A percentile compares a stretch with the other conserved stretches of the same genome.
These are phyloP conservation scores for Ditula angustiorana DNA, from an alignment of 2,888 invertebrate species.

Conservation along the genomic window DNA sequence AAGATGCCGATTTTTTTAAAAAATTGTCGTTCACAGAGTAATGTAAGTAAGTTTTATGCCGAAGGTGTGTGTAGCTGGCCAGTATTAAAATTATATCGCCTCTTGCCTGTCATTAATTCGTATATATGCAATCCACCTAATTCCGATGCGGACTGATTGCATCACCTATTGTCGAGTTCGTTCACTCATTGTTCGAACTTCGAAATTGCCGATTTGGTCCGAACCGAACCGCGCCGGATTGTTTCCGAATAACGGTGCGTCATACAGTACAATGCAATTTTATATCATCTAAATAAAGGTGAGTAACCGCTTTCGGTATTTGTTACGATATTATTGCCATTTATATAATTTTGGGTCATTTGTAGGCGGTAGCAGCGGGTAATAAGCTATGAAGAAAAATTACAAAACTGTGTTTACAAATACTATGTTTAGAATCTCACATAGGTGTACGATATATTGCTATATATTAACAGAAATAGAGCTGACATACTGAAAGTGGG, in stretches of 20 bases:
- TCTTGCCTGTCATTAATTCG: conserved; percentile 9
- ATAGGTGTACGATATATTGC: no score
- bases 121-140: conserved; percentile 45
- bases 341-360: neutral
- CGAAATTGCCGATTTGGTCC: conserved; percentile 50
- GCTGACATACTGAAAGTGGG: no score
- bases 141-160: conserved; percentile 48
- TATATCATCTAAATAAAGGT: conserved; percentile 46
- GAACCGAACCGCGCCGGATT: conserved; percentile 48
- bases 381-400: neutral
- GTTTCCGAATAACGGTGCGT: conserved; percentile 47
- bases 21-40: no score
- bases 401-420: neutral
- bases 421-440: no score
- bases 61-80: neutral
- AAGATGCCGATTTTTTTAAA: no score
- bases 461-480: no score
- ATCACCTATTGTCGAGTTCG: conserved; percentile 49
- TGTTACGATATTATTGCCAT: neutral
- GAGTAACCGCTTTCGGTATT: conserved; percentile 35
- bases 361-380: no score
- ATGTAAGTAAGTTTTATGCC: no score
- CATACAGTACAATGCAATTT: conserved; percentile 38
- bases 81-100: neutral
- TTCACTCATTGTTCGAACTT: conserved; percentile 49